A percentile compares a stretch with the other conserved stretches of the same genome.
Evolutionary conservation across 1,140 invertebrate genomes (phyloP).

Genomic region (Drosophila virilis): DNA sequence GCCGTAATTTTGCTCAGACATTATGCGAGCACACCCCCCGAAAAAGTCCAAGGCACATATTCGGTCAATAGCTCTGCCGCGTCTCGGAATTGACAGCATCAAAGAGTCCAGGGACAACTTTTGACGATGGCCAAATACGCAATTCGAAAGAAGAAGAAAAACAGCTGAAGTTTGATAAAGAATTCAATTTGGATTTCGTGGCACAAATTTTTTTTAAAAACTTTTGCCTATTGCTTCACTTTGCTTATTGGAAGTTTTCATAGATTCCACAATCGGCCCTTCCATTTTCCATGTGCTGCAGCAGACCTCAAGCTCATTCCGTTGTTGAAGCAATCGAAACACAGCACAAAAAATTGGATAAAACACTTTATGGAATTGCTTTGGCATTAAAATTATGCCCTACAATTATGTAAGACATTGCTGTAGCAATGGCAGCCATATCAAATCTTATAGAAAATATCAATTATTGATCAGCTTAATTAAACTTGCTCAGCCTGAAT

Average conservation of each 20-base stretch:
- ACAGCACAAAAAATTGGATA: not conserved
- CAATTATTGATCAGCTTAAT: no score
- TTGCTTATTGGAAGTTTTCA: not conserved
- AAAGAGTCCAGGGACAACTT: conserved; percentile 5
- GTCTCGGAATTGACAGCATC: conserved; percentile 1
- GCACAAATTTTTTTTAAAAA: not conserved
- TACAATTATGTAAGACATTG: not conserved
- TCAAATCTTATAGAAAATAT: no score
- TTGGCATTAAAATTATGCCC: not conserved
- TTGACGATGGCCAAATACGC: conserved; percentile 1
- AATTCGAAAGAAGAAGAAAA: no score
- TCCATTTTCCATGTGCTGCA: not conserved
- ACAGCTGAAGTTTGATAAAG: not conserved
- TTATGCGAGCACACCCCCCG: conserved; percentile 33
- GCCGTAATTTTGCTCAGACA: conserved; percentile 60
- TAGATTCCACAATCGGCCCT: not conserved
- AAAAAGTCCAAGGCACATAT: conserved; percentile 18
- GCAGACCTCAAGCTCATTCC: not conserved
- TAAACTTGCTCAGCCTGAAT: no score
- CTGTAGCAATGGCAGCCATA: no score
- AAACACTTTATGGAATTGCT: not conserved
- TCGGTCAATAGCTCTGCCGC: not conserved
- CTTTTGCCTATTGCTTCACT: not conserved
- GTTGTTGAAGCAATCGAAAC: not conserved
- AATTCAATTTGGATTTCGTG: not conserved